Conservation (phyloP, 2,888 invertebrate species). For the Drosophila limbata region DNA sequence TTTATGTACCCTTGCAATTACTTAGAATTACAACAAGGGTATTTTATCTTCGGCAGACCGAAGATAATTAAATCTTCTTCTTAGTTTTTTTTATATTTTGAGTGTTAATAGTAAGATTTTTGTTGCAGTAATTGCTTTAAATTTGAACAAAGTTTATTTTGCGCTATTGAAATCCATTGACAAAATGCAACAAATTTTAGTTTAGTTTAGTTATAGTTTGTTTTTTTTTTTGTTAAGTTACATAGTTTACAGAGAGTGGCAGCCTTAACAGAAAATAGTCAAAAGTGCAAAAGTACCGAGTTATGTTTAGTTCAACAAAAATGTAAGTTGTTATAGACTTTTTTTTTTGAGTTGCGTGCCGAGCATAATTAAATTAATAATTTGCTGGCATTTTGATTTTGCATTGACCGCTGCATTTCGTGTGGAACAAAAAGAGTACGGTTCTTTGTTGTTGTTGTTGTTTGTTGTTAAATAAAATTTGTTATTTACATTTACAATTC, state of each 20-base stretch:
- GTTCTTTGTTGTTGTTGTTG: constrained; percentile 9
- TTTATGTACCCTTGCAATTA: constrained; percentile 16
- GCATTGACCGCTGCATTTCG: constrained; percentile 45
- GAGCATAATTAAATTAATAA: constrained; percentile 23
- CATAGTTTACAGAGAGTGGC: constrained; percentile 42
- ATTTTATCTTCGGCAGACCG: constrained; percentile 15
- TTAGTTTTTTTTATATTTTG: constrained; percentile 22
- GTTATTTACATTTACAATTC: constrained; percentile 33
- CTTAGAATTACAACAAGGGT: neutral
- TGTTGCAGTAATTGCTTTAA: constrained; percentile 79
- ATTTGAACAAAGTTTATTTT: constrained; percentile 78
- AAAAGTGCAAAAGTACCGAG: constrained; percentile 60
- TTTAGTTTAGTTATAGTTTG: constrained; percentile 48
- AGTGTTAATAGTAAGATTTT: constrained; percentile 51
- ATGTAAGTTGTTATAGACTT: constrained; percentile 24
- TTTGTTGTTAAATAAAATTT: constrained; percentile 4
- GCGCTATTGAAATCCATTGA: constrained; percentile 69
- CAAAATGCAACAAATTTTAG: constrained; percentile 75
- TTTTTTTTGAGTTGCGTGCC: constrained; percentile 50
- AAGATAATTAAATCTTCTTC: constrained; percentile 10
- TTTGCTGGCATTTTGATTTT: constrained; percentile 24
- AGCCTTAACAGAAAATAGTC: constrained; percentile 43
- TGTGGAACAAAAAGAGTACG: constrained; percentile 62
- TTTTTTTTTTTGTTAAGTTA: constrained; percentile 30
- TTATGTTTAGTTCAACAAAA: constrained; percentile 36